Percentiles rank a stretch among this genome's conserved stretches.
Evolutionary conservation across 2,113 vertebrate species (phyloP).

Genomic region (Gulo gulo): DNA sequence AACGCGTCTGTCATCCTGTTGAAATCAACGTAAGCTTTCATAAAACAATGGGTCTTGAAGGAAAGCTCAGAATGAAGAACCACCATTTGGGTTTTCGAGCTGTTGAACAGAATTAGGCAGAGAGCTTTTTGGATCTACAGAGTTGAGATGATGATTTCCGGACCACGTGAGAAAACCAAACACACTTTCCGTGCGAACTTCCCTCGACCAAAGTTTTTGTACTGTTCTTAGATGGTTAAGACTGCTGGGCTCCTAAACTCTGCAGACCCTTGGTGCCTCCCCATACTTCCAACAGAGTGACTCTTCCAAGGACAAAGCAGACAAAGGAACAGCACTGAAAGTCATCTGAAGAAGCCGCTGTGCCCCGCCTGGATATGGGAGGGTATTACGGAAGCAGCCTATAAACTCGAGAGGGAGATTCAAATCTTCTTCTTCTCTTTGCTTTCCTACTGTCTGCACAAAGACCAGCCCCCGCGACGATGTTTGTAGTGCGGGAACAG

Average conservation of each 20-base stretch:
- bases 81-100: background rate
- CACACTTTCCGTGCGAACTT: fast-evolving
- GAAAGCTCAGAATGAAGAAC: background rate
- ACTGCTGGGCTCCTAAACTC: background rate
- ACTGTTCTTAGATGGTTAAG: background rate
- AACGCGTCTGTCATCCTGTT: background rate
- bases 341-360: background rate
- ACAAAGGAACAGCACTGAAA: too few relatives aligned
- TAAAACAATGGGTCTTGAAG: background rate
- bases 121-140: too few relatives aligned
- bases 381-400: fast-evolving
- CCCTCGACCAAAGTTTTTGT: fast-evolving
- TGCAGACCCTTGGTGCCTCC: fast-evolving
- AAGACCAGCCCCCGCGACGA: fast-evolving
- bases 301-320: too few relatives aligned
- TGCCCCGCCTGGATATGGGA: fast-evolving
- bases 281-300: fast-evolving
- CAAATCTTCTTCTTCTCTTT: fast-evolving
- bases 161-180: background rate
- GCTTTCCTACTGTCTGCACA: background rate
- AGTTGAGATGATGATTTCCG: background rate
- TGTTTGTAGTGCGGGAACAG: fast-evolving
- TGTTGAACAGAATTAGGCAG: background rate
- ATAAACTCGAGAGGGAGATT: fast-evolving
- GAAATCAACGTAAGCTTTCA: background rate